These are phyloP conservation scores for Cyphomyrus plagiostoma DNA, from an alignment of 2,113 vertebrate species.

Conservation along the genomic window DNA sequence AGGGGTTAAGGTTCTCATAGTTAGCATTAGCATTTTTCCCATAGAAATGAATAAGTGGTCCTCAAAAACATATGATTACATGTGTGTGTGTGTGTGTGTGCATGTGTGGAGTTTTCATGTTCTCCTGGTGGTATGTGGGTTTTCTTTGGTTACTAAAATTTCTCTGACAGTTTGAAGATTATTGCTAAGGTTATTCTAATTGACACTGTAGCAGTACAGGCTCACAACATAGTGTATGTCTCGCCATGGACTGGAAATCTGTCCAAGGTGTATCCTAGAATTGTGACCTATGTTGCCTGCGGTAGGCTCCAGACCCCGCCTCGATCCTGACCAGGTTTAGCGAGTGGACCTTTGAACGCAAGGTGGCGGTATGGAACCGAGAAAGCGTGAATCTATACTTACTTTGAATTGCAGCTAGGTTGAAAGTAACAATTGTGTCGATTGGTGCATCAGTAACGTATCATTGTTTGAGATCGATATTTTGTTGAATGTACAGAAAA, in stretches of 20 bases:
- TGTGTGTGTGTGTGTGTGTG: neutral
- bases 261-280: neutral
- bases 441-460: neutral
- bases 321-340: neutral
- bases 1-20: no score
- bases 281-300: neutral
- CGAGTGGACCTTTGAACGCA: neutral
- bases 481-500: neutral
- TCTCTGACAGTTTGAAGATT: neutral
- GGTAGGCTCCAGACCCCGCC: neutral
- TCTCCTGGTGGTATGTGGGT: neutral
- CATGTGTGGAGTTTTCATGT: neutral
- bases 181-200: neutral
- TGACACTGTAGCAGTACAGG: neutral
- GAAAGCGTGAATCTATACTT: neutral
- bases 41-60: no score
- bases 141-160: neutral
- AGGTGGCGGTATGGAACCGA: slow-evolving; percentile 7
- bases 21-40: no score
- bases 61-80: no score
- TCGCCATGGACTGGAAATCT: neutral
- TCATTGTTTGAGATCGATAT: neutral
- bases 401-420: neutral
- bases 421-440: neutral
- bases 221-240: neutral